These are phyloP conservation scores for Datnioides undecimradiatus DNA, from an alignment of 2,113 vertebrate species.

Conservation along the genomic window DNA sequence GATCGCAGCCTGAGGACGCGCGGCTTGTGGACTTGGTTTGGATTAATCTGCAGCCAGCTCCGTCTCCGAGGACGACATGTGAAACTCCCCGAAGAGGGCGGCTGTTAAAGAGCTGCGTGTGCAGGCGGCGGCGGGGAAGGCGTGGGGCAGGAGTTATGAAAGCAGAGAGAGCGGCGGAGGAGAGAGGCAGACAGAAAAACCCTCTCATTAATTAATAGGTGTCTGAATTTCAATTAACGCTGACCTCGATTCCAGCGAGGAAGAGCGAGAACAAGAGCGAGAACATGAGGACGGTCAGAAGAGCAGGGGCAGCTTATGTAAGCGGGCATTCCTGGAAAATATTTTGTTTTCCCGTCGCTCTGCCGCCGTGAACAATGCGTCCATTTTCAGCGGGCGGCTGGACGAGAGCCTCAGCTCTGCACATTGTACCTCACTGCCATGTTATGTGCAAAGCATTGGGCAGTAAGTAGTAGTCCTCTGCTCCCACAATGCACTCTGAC, in stretches of 20 bases:
- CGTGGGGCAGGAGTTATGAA: too few relatives aligned
- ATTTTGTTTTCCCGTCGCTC: constrained; percentile 30
- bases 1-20: not conserved
- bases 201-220: constrained; percentile 74
- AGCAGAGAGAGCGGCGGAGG: not conserved
- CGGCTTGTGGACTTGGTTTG: not conserved
- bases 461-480: too few relatives aligned
- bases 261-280: not conserved
- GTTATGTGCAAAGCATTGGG: too few relatives aligned
- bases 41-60: constrained; percentile 31
- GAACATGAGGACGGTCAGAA: not conserved
- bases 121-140: too few relatives aligned
- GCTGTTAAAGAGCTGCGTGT: constrained; percentile 20
- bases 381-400: constrained; percentile 28
- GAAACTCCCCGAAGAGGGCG: not conserved
- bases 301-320: constrained; percentile 14
- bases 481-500: too few relatives aligned
- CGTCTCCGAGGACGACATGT: not conserved
- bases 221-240: constrained; percentile 75
- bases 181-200: not conserved
- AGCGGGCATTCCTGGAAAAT: constrained; percentile 43
- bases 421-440: too few relatives aligned
- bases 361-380: constrained; percentile 32
- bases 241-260: constrained; percentile 61
- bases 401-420: not conserved